A percentile compares a stretch with the other conserved stretches of the same genome.
Conservation (phyloP, 2,888 invertebrate species). For the Trichogramma evanescens region DNA sequence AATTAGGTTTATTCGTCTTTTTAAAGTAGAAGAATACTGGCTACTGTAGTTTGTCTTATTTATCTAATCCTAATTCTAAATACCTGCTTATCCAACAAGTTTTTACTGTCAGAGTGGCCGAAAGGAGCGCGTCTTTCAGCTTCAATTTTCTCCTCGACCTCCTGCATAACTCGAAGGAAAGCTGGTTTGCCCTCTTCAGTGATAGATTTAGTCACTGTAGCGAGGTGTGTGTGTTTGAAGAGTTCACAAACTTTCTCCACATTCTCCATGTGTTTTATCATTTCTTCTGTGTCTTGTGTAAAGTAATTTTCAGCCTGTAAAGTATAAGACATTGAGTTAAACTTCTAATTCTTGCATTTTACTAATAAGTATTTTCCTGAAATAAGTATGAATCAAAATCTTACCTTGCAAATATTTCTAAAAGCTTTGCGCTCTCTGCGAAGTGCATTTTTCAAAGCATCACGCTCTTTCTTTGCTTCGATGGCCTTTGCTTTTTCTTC, state of each 20-base stretch:
- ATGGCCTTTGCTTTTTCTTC: constrained; percentile 78
- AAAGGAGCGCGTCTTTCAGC: constrained; percentile 61
- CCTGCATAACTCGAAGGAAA: constrained; percentile 62
- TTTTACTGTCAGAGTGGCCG: constrained; percentile 30
- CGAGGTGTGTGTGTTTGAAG: constrained; percentile 64
- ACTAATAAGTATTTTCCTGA: background rate
- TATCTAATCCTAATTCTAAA: background rate
- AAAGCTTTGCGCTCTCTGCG: constrained; percentile 81
- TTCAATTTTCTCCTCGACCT: constrained; percentile 70
- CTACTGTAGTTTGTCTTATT: background rate
- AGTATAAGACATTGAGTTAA: no score
- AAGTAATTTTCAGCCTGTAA: constrained; percentile 63
- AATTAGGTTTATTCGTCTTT: no score
- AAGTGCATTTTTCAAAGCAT: constrained; percentile 74
- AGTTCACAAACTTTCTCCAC: constrained; percentile 81
- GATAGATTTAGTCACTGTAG: constrained; percentile 67
- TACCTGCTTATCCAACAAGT: constrained; percentile 32
- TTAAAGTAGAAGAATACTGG: no score
- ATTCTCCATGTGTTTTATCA: constrained; percentile 79
- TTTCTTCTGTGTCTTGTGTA: constrained; percentile 61
- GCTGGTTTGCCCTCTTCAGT: constrained; percentile 59
- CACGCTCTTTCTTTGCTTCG: constrained; percentile 76
- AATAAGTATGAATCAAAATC: background rate
- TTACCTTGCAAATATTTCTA: constrained; percentile 68
- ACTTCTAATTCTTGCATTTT: no score